Percentiles rank a stretch among this genome's conserved stretches.
phyloP scores from a whole-genome alignment of 1,140 invertebrate species.

The Charaxes varanes region DNA sequence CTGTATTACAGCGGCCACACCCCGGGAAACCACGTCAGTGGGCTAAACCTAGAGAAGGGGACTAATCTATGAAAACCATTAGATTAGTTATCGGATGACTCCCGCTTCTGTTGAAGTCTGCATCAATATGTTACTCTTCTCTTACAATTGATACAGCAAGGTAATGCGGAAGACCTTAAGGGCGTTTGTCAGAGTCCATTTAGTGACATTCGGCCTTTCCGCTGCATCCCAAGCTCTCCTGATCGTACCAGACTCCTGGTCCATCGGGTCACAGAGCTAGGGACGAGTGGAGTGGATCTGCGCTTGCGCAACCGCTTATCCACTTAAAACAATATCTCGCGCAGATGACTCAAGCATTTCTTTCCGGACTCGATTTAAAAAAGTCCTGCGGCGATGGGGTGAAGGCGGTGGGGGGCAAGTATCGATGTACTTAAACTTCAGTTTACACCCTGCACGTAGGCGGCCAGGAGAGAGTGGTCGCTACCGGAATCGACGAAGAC shows the following conservation, averaged over 20 bases:
- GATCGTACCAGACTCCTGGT: neutral
- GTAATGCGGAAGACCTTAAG: no score
- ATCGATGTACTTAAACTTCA: conserved; percentile 7
- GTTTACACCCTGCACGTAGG: conserved; percentile 14
- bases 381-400: conserved; percentile 14
- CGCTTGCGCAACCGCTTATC: conserved; percentile 16
- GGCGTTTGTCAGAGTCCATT: neutral
- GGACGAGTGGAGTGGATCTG: conserved; percentile 19
- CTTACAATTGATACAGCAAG: no score
- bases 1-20: no score
- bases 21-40: no score
- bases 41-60: no score
- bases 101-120: no score
- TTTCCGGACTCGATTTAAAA: neutral
- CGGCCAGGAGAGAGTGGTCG: conserved; percentile 19
- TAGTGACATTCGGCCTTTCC: conserved; percentile 5
- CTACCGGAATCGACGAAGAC: conserved; percentile 6
- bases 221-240: conserved; percentile 4
- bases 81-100: no score
- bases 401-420: conserved; percentile 4
- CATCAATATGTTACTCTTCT: no score
- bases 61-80: no score
- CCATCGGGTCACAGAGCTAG: neutral
- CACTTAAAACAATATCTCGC: conserved; percentile 20
- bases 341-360: conserved; percentile 14